Base-by-base conservation (phyloP, 2,888 invertebrate genomes). In the Folsomia candida region DNA sequence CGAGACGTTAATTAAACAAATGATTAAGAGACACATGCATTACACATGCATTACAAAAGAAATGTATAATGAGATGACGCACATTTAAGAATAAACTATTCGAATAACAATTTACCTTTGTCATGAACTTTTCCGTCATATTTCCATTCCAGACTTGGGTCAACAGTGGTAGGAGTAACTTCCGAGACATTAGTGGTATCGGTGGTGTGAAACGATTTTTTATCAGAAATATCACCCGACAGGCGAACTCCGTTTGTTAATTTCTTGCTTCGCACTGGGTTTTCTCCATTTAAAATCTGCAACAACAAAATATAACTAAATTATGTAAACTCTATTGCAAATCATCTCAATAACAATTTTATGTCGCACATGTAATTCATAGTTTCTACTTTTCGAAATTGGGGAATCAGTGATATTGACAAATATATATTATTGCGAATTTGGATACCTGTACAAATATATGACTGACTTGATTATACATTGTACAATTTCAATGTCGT, bases 61-160 rank as follows among this genome's bases (percentile, higher is more conserved):
- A n/a, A n/a, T n/a, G n/a, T n/a, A n/a, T n/a, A n/a, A n/a, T n/a
- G n/a, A n/a, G 47, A 14, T 51, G 27, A 47, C 25, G 14, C n/a
- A n/a, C 25, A 24, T 24, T 51, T 1, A 64, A 24, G n/a, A 64
- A 6, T 29, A 9, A 61, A 61, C n/a, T 27, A 60, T 3, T 29
- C 29, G 47, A 59, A 28, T 37, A 37, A 9, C 14, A 37, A 37
- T 37, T 37, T 37, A 79, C 79, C 79, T 72, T 73, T 72, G 47
- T 71, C 67, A 68, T 74, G 75, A 28, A 72, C 68, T 60, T 73
- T 73, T 29, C 78, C 78, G 68, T 68, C 67, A 20, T 47, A 51
- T 64, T 75, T 77, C 78, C 78, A 79, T 2, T 75, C 76, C 62
- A 78, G 72, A 70, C 78, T 78, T 26, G 78, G 77, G 51, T 77